Base-by-base conservation (phyloP, 2,113 vertebrate species). In the Lophura nycthemera region DNA sequence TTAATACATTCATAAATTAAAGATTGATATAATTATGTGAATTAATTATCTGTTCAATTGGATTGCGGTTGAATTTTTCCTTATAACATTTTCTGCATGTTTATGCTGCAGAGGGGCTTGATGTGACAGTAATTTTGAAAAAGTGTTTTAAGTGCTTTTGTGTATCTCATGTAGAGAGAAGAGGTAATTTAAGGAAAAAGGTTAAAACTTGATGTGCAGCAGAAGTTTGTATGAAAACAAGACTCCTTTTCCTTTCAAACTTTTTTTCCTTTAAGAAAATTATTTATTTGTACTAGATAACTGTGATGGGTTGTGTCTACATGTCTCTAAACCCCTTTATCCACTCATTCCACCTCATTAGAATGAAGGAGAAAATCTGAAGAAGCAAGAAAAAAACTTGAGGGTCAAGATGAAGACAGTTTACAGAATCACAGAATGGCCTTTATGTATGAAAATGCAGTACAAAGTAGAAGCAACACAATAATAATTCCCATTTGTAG, bases 1-100 rank as follows among this genome's bases (percentile, higher is more conserved):
- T 52, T 70, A 80, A 78, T 78, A 57, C 72, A 70, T 36, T 84
- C 6, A 14, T 13, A 88, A 40, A 48, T 66, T 17, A 88, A 89
- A 86, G 2, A 32, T 47, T 21, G 48, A 0, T 50, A 25, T 60
- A 56, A 45, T 32, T 38, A 14, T 60, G 25, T 36, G 4, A 6
- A 34, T 70, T 89, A 43, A 32, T 66, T 45, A 64, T 3, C 15
- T 78, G 4, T 24, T 83, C 59, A 15, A 10, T 77, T 92, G 45
- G 13, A 43, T 73, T 56, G 36, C 34, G 21, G 3, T 45, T 80
- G 11, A 2, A 66, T 72, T 77, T 70, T 66, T 54, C 38, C 38
- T 45, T 79, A 16, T 10, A 6, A 5, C 15, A 69, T 47, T 63
- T 30, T 92, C 29, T 10, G 8, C 5, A 36, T 75, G 9, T 78